Base-by-base conservation (phyloP, 2,113 vertebrate species). In the Leucosticte australis region DNA sequence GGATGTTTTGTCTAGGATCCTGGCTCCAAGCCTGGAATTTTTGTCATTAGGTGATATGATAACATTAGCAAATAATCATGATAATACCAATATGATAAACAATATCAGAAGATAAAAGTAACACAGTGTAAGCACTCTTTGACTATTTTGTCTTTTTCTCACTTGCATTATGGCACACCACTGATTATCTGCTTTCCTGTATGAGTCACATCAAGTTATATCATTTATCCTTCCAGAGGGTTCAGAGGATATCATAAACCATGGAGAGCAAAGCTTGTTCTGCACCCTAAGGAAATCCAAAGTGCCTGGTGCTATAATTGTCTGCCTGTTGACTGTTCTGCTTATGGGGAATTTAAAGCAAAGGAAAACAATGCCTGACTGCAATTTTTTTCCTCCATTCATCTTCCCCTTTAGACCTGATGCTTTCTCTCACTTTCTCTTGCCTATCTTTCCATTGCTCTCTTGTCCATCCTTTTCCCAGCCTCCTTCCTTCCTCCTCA, bases 61-160 rank as follows among this genome's bases (percentile, higher is more conserved):
- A 96, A 87, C n/a, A 5, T 87, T 92, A 79, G 82, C 79, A 95
- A 95, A 96, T 90, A 91, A 86, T 86, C 82, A 82, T 56, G 78
- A 88, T 83, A 92, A 88, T 53, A 64, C 26, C 53, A 42, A 64
- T 71, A 53, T 8, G 60, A 95, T 76, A 95, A 96, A 88, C 50
- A 90, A 28, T 90, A 81, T 77, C 44, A 76, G 82, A 68, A 90
- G 78, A 87, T 44, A 93, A 83, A 87, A 83, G 47, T 47, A 77
- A 78, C 44, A 79, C 44, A 57, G 31, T n/a, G 37, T 64, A 90
- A 88, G 75, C 4, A 0, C 46, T 93, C 56, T 68, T 68, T 87
- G 68, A 49, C 65, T 94, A 75, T 76, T 96, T 92, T 89, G 88
- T 92, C 85, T 95, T 93, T 89, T 94, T 96, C 95, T 93, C 90